Evolutionary conservation across 2,113 vertebrate species (phyloP).

Genomic region (Ancistrus triradiatus): DNA sequence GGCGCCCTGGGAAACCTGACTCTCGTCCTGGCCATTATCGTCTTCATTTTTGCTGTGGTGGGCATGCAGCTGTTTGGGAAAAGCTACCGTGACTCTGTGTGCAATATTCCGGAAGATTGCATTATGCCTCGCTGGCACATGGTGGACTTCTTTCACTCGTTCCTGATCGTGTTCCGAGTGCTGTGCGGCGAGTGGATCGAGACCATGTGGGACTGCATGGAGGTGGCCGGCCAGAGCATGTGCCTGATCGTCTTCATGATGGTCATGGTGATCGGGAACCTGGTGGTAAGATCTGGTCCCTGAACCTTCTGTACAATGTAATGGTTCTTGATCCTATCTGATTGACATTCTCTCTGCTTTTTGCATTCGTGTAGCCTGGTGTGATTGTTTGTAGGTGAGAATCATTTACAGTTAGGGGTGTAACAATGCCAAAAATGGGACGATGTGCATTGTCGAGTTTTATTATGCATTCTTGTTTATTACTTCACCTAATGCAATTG

Average conservation of each 20-base stretch:
- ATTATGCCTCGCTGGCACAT: slow-evolving; percentile 96
- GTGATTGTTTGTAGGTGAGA: no score
- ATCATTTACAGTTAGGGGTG: no score
- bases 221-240: slow-evolving; percentile 87
- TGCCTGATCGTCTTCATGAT: slow-evolving; percentile 98
- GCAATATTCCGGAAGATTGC: slow-evolving; percentile 80
- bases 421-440: no score
- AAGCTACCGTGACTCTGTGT: slow-evolving; percentile 86
- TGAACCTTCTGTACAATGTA: no score
- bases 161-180: slow-evolving; percentile 95
- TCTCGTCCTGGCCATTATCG: slow-evolving; percentile 93
- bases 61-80: slow-evolving; percentile 98
- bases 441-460: no score
- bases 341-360: no score
- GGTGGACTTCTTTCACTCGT: slow-evolving; percentile 97
- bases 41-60: slow-evolving; percentile 98
- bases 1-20: slow-evolving; percentile 93
- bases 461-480: no score
- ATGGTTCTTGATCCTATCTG: no score
- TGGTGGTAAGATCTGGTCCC: slow-evolving; percentile 91
- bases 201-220: slow-evolving; percentile 99
- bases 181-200: slow-evolving; percentile 98
- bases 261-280: slow-evolving; percentile 98
- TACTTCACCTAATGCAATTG: no score
- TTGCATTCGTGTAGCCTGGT: no score